Evolutionary conservation across 2,797 vertebrate species (phyloP).

Genomic region (Graptemys geographica): DNA sequence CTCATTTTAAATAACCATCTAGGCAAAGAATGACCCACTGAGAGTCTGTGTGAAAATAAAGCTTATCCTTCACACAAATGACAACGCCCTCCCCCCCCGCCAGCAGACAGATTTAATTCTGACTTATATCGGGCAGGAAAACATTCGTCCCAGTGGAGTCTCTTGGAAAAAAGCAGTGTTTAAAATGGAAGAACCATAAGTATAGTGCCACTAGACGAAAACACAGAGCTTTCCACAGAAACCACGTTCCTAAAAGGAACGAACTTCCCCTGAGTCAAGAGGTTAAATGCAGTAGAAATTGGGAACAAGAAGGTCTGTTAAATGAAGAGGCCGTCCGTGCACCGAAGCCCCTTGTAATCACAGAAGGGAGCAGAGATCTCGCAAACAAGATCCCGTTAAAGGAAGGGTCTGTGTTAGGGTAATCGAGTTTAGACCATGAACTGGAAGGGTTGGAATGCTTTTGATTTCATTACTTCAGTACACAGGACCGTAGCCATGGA

Average conservation of each 20-base stretch:
- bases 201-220: background rate
- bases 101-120: background rate
- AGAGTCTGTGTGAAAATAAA: background rate
- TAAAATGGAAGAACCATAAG: background rate
- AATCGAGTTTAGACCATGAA: background rate
- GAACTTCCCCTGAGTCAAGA: background rate
- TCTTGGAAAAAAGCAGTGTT: background rate
- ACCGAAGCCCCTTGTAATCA: background rate
- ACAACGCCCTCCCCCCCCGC: background rate
- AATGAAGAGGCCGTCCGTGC: background rate
- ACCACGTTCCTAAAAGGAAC: background rate
- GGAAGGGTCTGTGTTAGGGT: background rate
- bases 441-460: background rate
- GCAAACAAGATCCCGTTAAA: background rate
- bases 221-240: background rate
- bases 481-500: background rate
- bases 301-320: background rate
- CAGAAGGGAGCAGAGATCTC: background rate
- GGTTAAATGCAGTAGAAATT: background rate
- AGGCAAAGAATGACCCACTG: background rate
- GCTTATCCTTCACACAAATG: background rate
- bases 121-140: background rate
- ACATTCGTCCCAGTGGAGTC: background rate
- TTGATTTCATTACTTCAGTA: background rate
- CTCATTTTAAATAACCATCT: background rate